Percentiles rank a stretch among this genome's conserved stretches.
These are phyloP conservation scores for Euleptes europaea DNA, from an alignment of 2,113 vertebrate species.

Conservation along the genomic window DNA sequence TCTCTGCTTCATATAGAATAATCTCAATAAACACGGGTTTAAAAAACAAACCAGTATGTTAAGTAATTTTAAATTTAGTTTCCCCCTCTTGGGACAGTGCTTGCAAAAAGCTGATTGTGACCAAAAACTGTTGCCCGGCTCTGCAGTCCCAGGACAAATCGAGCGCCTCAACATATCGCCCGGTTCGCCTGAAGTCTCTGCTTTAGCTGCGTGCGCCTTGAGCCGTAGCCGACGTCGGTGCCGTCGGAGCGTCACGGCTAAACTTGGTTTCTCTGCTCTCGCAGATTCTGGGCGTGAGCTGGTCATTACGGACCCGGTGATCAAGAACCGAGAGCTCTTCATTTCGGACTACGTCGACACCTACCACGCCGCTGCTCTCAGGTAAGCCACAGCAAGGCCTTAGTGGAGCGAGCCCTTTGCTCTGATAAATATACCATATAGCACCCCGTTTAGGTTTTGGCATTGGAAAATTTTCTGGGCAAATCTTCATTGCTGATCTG, in stretches of 20 bases:
- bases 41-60: no score
- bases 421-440: no score
- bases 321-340: constrained; percentile 98
- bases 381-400: constrained; percentile 71
- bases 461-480: no score
- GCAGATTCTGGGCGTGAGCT: constrained; percentile 96
- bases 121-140: no score
- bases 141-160: not conserved
- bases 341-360: constrained; percentile 99
- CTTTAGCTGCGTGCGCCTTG: not conserved
- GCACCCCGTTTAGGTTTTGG: no score
- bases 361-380: constrained; percentile 96
- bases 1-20: no score
- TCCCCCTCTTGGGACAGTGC: not conserved
- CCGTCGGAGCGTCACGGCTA: constrained; percentile 18
- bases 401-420: not conserved
- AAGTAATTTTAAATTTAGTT: no score
- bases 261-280: constrained; percentile 11
- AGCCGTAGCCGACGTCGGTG: not conserved
- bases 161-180: not conserved
- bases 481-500: no score
- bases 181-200: accelerated
- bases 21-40: no score
- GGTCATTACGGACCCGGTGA: constrained; percentile 96
- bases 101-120: no score